Evolutionary conservation across 37 sponge, comb jelly and placozoan species (phyloP), one percentile per base, ranked within the genome.

Genomic region (Lycopodina hypogea): DNA sequence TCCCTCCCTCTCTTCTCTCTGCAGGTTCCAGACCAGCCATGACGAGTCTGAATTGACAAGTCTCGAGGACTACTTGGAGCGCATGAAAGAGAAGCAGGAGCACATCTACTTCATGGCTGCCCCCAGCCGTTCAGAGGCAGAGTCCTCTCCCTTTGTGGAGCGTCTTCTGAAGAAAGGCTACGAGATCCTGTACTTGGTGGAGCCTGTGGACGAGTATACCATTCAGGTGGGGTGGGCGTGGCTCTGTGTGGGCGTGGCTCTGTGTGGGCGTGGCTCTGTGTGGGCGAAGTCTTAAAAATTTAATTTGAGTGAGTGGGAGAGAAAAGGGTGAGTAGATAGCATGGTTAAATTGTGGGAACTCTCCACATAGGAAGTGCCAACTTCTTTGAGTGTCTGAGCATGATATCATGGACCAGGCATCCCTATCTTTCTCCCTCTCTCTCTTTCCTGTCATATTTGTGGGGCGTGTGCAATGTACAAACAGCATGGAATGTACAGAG

Each of bases 41-140:
- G 65, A 86, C 57, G 83, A 80, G 1, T 52, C 56, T 22, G 89
- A 88, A 26, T 48, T 88, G 33, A 93, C 96, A 52, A 90, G 88
- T 65, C 86, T 98, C 66, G 88, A 88, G 39, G 83, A 71, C n/a
- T 98, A 98, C 76, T 42, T 98, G 56, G 99, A 93, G 86, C 63
- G 99, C 29, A 98, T 98, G 99, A 95, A 85, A 79, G 94, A 95
- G 73, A 93, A 95, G 72, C 99, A 98, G 68, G 96, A 98, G 18
- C 90, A 93, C 74, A 95, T 98, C 83, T 98, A 95, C 90, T 98
- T 90, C 87, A 88, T 98, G 87, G 89, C 96, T 22, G 96, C 90
- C 0, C 38, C 83, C 35, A 78, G 68, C 60, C 55, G 90, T 23
- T 42, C 37, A 6, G 96, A 98, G 85, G 88, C 81, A 6, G 92